A percentile compares a stretch with the other conserved stretches of the same genome.
phyloP scores from a whole-genome alignment of 2,888 invertebrate species.

The Cremastinae sp. region DNA sequence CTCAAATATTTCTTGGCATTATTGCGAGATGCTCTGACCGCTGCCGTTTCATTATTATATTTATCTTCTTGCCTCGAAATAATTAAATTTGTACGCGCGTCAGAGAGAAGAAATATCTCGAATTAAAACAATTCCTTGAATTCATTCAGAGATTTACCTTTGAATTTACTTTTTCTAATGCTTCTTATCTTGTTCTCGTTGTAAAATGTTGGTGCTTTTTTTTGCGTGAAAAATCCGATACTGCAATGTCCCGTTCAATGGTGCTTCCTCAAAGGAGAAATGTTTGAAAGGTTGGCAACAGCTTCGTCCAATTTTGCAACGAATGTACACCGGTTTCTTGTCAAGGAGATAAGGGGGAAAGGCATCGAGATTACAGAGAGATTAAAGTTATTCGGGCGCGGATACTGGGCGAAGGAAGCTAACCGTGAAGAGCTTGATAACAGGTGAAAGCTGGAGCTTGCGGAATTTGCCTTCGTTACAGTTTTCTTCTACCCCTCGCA shows the following conservation, averaged over 20 bases:
- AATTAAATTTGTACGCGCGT: background rate
- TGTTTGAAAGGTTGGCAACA: too few species aligned
- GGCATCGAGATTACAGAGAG: too few species aligned
- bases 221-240: too few species aligned
- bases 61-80: background rate
- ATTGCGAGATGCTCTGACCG: constrained; percentile 5
- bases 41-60: background rate
- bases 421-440: constrained; percentile 48
- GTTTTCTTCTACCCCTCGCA: constrained; percentile 2
- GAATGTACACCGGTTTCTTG: too few species aligned
- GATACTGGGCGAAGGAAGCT: constrained; percentile 16
- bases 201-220: too few species aligned
- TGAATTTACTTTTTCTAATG: too few species aligned
- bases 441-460: constrained; percentile 45
- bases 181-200: background rate
- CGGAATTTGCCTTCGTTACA: constrained; percentile 42
- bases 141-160: too few species aligned
- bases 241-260: too few species aligned
- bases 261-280: too few species aligned
- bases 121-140: background rate
- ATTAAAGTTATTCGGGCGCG: background rate
- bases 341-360: too few species aligned
- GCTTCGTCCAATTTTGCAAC: too few species aligned
- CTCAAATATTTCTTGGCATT: constrained; percentile 18
- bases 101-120: background rate